Evolutionary conservation across 2,888 invertebrate species (phyloP).

Genomic region (Meghimatium bilineatum): DNA sequence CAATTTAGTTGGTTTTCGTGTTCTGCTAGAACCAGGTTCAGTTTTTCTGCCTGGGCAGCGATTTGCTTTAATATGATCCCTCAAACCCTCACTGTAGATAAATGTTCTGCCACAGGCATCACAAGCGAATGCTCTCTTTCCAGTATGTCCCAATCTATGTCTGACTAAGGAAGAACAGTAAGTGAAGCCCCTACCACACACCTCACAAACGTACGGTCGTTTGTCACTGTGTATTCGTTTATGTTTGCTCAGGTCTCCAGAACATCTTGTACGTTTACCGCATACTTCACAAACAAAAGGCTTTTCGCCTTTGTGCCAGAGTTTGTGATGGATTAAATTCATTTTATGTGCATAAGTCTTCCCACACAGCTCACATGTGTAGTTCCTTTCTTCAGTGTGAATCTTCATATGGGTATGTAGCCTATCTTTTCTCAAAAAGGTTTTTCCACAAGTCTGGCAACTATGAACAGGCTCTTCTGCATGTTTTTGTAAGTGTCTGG

Average conservation of each 20-base stretch:
- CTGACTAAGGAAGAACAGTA: constrained; percentile 28
- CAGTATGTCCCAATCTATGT: constrained; percentile 36
- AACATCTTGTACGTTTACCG: constrained; percentile 28
- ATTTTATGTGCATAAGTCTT: constrained; percentile 36
- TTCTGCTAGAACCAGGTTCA: constrained; percentile 14
- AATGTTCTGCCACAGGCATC: constrained; percentile 41
- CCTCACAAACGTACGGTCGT: constrained; percentile 40
- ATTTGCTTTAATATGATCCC: constrained; percentile 44
- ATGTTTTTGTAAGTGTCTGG: constrained; percentile 13
- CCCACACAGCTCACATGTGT: constrained; percentile 41
- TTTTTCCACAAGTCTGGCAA: constrained; percentile 27
- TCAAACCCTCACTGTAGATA: constrained; percentile 36
- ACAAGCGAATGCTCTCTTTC: constrained; percentile 36
- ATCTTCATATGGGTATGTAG: constrained; percentile 36
- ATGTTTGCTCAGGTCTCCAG: constrained; percentile 42
- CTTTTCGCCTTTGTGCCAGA: constrained; percentile 38
- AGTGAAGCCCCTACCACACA: constrained; percentile 34
- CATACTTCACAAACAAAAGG: constrained; percentile 41
- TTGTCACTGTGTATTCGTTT: constrained; percentile 44
- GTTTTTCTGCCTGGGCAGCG: constrained; percentile 41
- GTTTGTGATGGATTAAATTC: constrained; percentile 32
- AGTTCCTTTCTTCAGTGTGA: constrained; percentile 39
- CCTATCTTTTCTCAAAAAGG: constrained; percentile 9
- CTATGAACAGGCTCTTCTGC: constrained; percentile 12
- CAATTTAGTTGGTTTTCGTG: constrained; percentile 11